Base-by-base conservation (phyloP, 2,797 vertebrate species). In the Rousettus madagascariensis region DNA sequence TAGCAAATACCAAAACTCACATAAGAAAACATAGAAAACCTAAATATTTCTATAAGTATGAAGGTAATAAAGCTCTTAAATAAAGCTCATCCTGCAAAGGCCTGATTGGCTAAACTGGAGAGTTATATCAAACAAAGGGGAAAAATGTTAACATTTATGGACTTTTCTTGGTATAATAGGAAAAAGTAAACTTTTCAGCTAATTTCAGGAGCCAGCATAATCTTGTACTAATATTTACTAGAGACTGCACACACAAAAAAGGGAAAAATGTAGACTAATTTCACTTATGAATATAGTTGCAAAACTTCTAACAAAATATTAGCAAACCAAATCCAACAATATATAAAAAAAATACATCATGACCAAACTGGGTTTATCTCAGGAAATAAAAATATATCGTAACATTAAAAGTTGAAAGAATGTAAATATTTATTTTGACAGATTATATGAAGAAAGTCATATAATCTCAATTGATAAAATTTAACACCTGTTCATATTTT, bases 391-490 rank as follows among this genome's bases (percentile, higher is more conserved):
- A 91, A 79, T 65, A 20, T n/a, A 38, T 15, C n/a, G 80, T 80
- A 38, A 46, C 22, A 43, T 36, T 26, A 43, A 72, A 80, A 93
- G 36, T 41, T 91, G 49, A 86, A 80, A 65, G 79, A 80, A 74
- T 91, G 55, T 26, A 36, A 86, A 55, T 65, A 53, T 53, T 78
- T n/a, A 72, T 38, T 43, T 38, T 68, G 61, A 66, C n/a, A 87
- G n/a, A 61, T 69, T 77, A 86, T 51, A 36, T 7, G n/a, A 74
- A 51, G 33, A 68, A 86, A 90, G 41, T 93, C 66, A 59, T 36
- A 90, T 71, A 84, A 71, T 49, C 26, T 78, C 33, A 93, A 61
- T 20, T 86, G 63, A 72, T 71, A 57, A 92, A 85, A 74, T 79
- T 57, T 5, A 65, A 17, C 2, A 30, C 66, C 26, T 87, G 15